phyloP scores from a whole-genome alignment of 2,113 vertebrate species.

The Passer montanus region DNA sequence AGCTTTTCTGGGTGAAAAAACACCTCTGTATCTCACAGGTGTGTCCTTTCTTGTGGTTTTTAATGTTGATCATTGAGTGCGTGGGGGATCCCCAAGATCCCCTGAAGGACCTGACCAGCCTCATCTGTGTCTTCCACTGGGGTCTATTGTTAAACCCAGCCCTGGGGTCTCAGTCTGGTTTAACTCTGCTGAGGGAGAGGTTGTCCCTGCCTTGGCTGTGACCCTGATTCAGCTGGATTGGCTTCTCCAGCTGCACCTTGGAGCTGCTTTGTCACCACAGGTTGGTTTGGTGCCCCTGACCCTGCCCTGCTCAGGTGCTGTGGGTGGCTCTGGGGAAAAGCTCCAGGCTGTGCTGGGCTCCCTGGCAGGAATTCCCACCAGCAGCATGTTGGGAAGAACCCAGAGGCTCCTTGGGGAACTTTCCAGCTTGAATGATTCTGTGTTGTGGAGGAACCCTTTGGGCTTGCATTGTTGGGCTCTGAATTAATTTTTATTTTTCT shows the following conservation, averaged over 20 bases:
- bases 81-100: rapidly evolving
- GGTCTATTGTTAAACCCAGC: background rate
- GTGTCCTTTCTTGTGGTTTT: background rate
- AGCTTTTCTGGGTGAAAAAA: background rate
- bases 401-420: background rate
- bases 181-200: rapidly evolving
- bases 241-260: rapidly evolving
- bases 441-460: background rate
- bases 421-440: background rate
- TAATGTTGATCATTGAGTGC: background rate
- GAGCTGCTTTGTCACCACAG: rapidly evolving
- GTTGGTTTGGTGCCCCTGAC: rapidly evolving
- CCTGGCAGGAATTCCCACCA: background rate
- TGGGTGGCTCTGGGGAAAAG: background rate
- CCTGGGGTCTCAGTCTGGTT: rapidly evolving
- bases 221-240: rapidly evolving
- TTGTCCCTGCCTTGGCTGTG: rapidly evolving
- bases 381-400: rapidly evolving
- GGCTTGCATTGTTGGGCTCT: no score
- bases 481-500: background rate
- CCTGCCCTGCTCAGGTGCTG: background rate
- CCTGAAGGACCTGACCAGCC: background rate
- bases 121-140: background rate
- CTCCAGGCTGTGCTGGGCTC: background rate
- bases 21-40: background rate